These are phyloP conservation scores for Chaetura pelagica DNA, from an alignment of 2,113 vertebrate species.

Conservation along the genomic window DNA sequence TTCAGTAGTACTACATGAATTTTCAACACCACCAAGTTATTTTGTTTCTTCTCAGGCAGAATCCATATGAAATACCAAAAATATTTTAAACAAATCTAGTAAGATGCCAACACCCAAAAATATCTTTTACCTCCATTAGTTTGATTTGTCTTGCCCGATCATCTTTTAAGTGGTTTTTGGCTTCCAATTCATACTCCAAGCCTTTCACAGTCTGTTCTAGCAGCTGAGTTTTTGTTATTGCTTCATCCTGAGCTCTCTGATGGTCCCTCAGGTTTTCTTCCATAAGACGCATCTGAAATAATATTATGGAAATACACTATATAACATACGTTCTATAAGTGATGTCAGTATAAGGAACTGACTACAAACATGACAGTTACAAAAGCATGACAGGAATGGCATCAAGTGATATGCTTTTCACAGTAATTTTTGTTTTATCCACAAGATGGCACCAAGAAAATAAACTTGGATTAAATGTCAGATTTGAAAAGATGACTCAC, in stretches of 20 bases:
- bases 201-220: constrained; percentile 86
- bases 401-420: not conserved
- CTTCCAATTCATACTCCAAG: constrained; percentile 86
- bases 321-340: not conserved
- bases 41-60: not conserved
- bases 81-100: not conserved
- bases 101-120: not conserved
- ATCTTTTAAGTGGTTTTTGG: constrained; percentile 81
- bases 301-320: not conserved
- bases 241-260: constrained; percentile 86
- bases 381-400: not conserved
- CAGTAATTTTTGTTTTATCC: constrained; percentile 19
- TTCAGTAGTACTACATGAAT: not conserved
- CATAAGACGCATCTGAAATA: constrained; percentile 80
- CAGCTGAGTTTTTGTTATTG: constrained; percentile 77
- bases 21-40: not conserved
- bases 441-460: constrained; percentile 73
- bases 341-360: not conserved
- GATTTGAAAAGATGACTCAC: not conserved
- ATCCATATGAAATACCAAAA: not conserved
- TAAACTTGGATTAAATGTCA: not conserved
- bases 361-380: not conserved
- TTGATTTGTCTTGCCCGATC: constrained; percentile 87
- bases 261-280: constrained; percentile 85
- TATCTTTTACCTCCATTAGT: constrained; percentile 86